Evolutionary conservation across 2,888 invertebrate genomes (phyloP).

Genomic region (Pachliopta kotzebuea): DNA sequence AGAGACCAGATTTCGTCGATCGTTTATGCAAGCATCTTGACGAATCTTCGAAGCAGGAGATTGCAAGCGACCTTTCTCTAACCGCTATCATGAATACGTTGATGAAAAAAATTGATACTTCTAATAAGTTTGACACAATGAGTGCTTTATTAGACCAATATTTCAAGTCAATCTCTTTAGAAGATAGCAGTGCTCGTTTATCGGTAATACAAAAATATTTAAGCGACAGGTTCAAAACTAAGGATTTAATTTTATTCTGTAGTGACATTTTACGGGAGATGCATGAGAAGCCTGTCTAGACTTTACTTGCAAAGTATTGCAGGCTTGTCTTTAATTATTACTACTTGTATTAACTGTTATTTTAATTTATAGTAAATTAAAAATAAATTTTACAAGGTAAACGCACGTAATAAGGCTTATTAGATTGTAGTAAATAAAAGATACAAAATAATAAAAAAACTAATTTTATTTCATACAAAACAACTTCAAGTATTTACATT

Average conservation of each 20-base stretch:
- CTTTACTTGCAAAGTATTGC: conserved; percentile 15
- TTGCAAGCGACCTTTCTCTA: conserved; percentile 48
- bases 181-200: conserved; percentile 39
- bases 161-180: conserved; percentile 30
- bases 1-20: conserved; percentile 58
- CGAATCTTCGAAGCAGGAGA: conserved; percentile 41
- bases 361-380: conserved; percentile 7
- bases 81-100: conserved; percentile 41
- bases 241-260: conserved; percentile 56
- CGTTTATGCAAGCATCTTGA: conserved; percentile 47
- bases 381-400: conserved; percentile 2
- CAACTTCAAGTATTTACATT: conserved; percentile 70
- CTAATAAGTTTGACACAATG: conserved; percentile 40
- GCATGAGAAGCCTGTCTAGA: conserved; percentile 42
- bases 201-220: conserved; percentile 50
- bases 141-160: conserved; percentile 44
- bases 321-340: conserved; percentile 21
- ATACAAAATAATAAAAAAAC: conserved; percentile 53
- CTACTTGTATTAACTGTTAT: conserved; percentile 3
- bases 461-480: conserved; percentile 71
- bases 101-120: conserved; percentile 42
- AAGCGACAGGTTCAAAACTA: conserved; percentile 47
- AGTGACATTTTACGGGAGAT: conserved; percentile 52
- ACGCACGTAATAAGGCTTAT: conserved; percentile 14
- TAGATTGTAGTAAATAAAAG: conserved; percentile 34